A percentile compares a stretch with the other conserved stretches of the same genome.
These are phyloP conservation scores for Metellina segmentata DNA, from an alignment of 2,888 invertebrate species.

Conservation along the genomic window DNA sequence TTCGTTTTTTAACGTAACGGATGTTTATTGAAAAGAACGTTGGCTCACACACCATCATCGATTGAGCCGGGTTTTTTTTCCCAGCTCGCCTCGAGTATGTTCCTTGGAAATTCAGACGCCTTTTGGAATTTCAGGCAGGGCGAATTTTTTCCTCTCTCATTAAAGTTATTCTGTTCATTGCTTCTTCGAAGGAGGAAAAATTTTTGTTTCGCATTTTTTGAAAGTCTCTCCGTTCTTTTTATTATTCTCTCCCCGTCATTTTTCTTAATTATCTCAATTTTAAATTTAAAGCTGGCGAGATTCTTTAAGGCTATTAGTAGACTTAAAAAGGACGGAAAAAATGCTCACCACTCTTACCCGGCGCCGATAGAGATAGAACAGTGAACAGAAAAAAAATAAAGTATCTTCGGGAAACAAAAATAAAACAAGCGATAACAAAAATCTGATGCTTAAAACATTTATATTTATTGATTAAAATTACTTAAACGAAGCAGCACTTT, in stretches of 20 bases:
- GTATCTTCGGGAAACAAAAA: constrained; percentile 51
- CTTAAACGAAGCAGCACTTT: constrained; percentile 75
- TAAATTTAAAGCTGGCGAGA: constrained; percentile 74
- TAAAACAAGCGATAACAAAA: constrained; percentile 71
- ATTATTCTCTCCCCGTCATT: constrained; percentile 66
- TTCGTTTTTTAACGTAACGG: constrained; percentile 1
- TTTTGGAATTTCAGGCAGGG: constrained; percentile 72
- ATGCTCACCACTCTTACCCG: background rate
- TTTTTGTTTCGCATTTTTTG: constrained; percentile 74
- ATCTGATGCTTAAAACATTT: constrained; percentile 76
- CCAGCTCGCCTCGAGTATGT: background rate
- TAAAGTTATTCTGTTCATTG: constrained; percentile 70
- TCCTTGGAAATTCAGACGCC: constrained; percentile 62
- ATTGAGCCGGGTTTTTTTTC: constrained; percentile 21
- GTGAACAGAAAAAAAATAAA: constrained; percentile 50
- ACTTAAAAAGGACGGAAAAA: constrained; percentile 68
- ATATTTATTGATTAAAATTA: constrained; percentile 76
- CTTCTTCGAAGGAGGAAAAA: constrained; percentile 67
- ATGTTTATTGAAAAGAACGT: constrained; percentile 54
- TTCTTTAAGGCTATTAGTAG: constrained; percentile 76
- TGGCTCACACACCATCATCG: constrained; percentile 9
- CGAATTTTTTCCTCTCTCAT: constrained; percentile 68
- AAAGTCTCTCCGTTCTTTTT: constrained; percentile 55
- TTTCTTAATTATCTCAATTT: constrained; percentile 77
- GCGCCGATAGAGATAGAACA: constrained; percentile 2